Conservation (phyloP, 1,140 invertebrate species). For the Drosophila ficusphila region DNA sequence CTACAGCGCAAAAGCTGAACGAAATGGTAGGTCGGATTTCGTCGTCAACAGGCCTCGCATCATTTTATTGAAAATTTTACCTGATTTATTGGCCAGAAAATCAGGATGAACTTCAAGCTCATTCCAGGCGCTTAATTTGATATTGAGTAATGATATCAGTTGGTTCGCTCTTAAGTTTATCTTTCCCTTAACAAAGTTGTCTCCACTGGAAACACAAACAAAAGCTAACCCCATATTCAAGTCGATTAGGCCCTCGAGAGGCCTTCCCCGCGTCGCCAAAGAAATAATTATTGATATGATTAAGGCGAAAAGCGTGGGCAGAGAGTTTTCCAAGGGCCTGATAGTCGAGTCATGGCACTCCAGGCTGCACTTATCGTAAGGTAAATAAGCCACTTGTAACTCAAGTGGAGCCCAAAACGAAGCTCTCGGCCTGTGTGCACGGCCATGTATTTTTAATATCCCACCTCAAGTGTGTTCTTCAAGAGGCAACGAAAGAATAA, state of each 20-base stretch:
- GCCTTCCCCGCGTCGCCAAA: constrained; percentile 24
- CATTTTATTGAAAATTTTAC: constrained; percentile 63
- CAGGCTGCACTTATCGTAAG: constrained; percentile 78
- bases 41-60: constrained; percentile 60
- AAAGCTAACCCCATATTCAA: constrained; percentile 25
- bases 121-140: constrained; percentile 9
- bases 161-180: background rate
- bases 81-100: constrained; percentile 60
- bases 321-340: background rate
- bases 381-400: constrained; percentile 81
- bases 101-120: constrained; percentile 15
- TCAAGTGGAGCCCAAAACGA: constrained; percentile 52
- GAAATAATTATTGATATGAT: constrained; percentile 78
- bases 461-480: constrained; percentile 72
- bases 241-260: constrained; percentile 63
- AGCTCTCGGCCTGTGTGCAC: constrained; percentile 7
- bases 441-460: constrained; percentile 80
- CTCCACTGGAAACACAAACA: too few species aligned
- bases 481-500: constrained; percentile 29
- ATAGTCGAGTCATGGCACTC: constrained; percentile 68
- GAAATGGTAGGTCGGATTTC: constrained; percentile 13
- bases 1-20: background rate
- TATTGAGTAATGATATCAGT: constrained; percentile 51
- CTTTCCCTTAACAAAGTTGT: too few species aligned
- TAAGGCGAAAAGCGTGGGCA: constrained; percentile 10